Percentiles rank a stretch among this genome's conserved stretches.
phyloP scores from a whole-genome alignment of 2,888 invertebrate species.

The Apoda limacodes region DNA sequence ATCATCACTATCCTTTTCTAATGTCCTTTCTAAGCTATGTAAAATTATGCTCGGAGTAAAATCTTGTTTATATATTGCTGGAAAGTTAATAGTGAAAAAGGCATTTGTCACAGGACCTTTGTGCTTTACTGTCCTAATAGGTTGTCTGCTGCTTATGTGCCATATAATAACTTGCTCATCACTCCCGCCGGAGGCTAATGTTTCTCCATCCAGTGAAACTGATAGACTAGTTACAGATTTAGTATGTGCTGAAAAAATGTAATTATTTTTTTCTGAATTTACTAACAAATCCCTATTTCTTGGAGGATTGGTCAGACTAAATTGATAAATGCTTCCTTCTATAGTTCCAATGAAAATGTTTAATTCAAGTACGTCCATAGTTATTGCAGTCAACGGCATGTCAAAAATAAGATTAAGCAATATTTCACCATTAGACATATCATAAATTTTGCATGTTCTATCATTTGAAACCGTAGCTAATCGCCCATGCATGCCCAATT shows the following conservation, averaged over 20 bases:
- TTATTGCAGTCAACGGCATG: constrained; percentile 74
- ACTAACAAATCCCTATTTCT: constrained; percentile 75
- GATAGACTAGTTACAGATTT: constrained; percentile 78
- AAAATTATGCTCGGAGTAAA: constrained; percentile 69
- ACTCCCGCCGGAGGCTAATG: constrained; percentile 80
- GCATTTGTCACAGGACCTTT: constrained; percentile 83
- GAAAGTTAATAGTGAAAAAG: constrained; percentile 70
- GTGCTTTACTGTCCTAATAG: constrained; percentile 76
- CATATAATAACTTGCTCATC: constrained; percentile 83
- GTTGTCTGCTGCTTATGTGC: constrained; percentile 83
- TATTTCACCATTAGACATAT: constrained; percentile 75
- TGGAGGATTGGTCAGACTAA: constrained; percentile 76
- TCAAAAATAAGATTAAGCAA: constrained; percentile 82
- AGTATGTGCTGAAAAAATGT: constrained; percentile 76
- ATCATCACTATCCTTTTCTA: constrained; percentile 64
- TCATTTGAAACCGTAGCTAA: constrained; percentile 85
- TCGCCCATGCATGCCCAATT: constrained; percentile 75
- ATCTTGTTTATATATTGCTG: constrained; percentile 70
- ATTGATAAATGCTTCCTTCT: constrained; percentile 77
- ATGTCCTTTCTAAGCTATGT: constrained; percentile 73
- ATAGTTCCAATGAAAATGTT: constrained; percentile 80
- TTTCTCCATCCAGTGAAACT: constrained; percentile 77
- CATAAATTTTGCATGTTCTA: constrained; percentile 85
- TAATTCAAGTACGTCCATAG: constrained; percentile 77
- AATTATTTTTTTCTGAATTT: constrained; percentile 56